phyloP scores from a whole-genome alignment of 1,140 invertebrate genomes.

The Lepidurus arcticus region DNA sequence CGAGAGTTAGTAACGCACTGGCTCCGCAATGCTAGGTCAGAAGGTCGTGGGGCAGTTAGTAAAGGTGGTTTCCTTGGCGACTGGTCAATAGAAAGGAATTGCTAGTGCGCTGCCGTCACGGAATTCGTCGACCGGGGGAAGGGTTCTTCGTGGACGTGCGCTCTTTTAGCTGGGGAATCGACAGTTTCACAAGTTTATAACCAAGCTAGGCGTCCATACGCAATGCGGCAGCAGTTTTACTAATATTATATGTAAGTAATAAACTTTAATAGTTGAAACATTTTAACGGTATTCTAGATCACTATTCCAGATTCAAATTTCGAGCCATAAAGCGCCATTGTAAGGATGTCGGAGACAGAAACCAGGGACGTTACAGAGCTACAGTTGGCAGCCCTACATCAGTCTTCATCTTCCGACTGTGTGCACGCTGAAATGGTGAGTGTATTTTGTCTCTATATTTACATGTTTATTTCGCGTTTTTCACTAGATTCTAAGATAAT shows the following conservation, averaged over 20 bases:
- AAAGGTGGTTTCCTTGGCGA: background rate
- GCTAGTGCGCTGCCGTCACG: background rate
- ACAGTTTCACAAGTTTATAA: background rate
- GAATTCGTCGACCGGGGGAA: background rate
- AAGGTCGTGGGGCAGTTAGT: background rate
- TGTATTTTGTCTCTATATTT: constrained; percentile 12
- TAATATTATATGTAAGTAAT: background rate
- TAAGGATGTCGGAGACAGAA: background rate
- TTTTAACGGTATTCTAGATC: background rate
- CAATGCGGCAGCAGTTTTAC: too few species aligned
- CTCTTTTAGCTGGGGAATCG: background rate
- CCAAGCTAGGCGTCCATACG: too few species aligned
- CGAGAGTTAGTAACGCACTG: background rate
- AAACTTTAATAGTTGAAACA: background rate
- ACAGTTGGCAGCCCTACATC: background rate
- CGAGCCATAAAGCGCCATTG: background rate
- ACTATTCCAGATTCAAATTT: background rate
- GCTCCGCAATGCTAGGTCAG: background rate
- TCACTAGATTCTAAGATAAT: background rate
- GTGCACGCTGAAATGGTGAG: constrained; percentile 18
- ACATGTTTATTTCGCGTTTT: background rate
- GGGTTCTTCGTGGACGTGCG: background rate
- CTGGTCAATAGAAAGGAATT: background rate
- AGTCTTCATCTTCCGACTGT: constrained; percentile 4
- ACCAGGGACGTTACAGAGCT: background rate